Base-by-base conservation (phyloP, 2,888 invertebrate genomes). In the Agrochola lychnidis region DNA sequence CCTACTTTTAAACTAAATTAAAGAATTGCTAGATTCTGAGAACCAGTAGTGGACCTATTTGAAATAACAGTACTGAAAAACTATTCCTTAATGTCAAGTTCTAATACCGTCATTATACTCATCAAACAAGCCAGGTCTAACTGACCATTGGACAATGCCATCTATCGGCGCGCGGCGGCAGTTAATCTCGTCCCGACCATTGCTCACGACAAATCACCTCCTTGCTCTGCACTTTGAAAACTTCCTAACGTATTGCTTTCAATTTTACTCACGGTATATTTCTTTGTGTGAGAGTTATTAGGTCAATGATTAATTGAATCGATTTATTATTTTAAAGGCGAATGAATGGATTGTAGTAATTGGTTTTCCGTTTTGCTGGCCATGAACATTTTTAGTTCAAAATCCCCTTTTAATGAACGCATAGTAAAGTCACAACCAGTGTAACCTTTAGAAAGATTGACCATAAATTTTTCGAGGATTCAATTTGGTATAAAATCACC, bases 141-240 rank as follows among this genome's bases (percentile, higher is more conserved):
- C 51, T 62, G 70, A 66, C 30, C 64, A 68, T 56, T 72, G 75
- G 81, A 76, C 87, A 84, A 6, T 56, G 85, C 78, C 85, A 87
- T 87, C 86, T 87, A 87, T 87, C 70, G 82, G 67, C 68, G 69
- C 36, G 9, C 64, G 76, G 53, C 72, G 66, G 82, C 81, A 84
- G 86, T 88, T 87, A 87, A 89, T 89, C 86, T 83, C 88, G 84
- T 70, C 76, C 73, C 85, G 81, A 73, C 84, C 89, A 88, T 88
- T 89, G 86, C 76, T 63, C 76, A 76, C 85, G 89, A 88, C 89
- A 87, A 88, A 89, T 88, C 82, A 82, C 85, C 79, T 74, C 73
- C 75, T 73, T 64, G 77, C 73, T 88, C 85, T 85, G 73, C 78
- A 78, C 76, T 73, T 48, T 79, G 79, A 84, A 87, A 87, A 87